Base-by-base conservation (phyloP, 2,113 vertebrate species). In the Lampris megalopsis region DNA sequence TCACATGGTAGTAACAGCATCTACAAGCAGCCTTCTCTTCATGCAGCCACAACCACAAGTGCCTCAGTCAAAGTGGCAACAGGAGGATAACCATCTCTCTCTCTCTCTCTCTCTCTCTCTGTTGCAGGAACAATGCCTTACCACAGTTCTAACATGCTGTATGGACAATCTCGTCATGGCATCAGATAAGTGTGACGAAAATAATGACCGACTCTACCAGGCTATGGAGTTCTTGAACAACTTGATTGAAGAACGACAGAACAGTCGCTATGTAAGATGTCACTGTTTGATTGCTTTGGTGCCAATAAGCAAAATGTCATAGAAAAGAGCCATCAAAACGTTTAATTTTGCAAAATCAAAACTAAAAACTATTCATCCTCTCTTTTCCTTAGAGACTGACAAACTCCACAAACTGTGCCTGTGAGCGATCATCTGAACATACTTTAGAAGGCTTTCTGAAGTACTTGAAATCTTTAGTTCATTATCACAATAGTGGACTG, bases 131-230 rank as follows among this genome's bases (percentile, higher is more conserved):
- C 0, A 69, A 1, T 91, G 83, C 68, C 62, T 76, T 4, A 3
- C 63, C 2, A 8, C 58, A 2, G 93, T 90, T 2, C 72, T 95
- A 77, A 58, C 83, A 0, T 95, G 94, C 75, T 35, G 87, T 0
- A 4, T 0, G 6, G 7, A 0, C 3, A 93, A 94, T 79, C 77
- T 94, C 0, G 0, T 50, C 0, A 9, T 67, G 1, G 45, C 10
- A 2, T 1, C 0, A 1, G 0, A 0, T 0, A 79, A 87, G 40
- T 92, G 91, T 13, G 0, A 1, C 0, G 58, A 43, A 54, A 0
- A 0, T 0, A 0, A 4, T 0, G 0, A 0, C 0, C 1, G 8
- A 7, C 52, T 78, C 5, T 0, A 0, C 0, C 0, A 0, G 0
- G 0, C 11, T 1, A 0, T 62, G 0, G 43, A 50, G 0, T 1